Conservation (phyloP, 2,797 vertebrate species). For the Tauraco hartlaubi region DNA sequence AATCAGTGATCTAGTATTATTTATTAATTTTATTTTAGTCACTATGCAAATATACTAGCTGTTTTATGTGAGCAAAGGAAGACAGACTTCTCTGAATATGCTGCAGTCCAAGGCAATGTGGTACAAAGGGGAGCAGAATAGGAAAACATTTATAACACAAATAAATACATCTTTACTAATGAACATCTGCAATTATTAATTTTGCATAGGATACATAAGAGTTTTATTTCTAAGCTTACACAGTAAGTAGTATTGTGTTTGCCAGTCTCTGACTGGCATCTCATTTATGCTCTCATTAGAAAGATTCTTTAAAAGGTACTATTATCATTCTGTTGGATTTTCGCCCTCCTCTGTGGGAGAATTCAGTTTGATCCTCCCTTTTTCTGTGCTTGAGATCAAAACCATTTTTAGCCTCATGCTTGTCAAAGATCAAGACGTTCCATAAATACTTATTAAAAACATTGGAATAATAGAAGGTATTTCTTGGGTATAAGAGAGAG, state of each 20-base stretch:
- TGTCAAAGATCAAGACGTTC: not conserved
- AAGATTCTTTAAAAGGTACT: not conserved
- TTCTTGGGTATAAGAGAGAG: not conserved
- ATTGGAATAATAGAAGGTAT: not conserved
- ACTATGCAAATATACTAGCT: not conserved
- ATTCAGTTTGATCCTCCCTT: not conserved
- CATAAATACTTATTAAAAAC: not conserved
- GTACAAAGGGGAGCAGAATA: not conserved
- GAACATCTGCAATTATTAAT: not conserved
- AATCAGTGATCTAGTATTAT: not conserved
- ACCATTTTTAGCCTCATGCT: not conserved
- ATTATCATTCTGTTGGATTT: not conserved
- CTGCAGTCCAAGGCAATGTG: not conserved
- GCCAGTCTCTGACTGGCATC: not conserved
- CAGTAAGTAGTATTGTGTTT: not conserved
- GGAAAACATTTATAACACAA: not conserved
- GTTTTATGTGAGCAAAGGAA: not conserved
- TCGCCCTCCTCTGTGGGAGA: not conserved
- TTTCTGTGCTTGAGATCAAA: not conserved
- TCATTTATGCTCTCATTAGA: not conserved
- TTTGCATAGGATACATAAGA: not conserved
- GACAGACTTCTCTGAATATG: not conserved
- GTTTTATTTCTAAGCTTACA: not conserved
- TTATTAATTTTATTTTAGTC: not conserved
- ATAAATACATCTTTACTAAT: not conserved